Evolutionary conservation across 2,113 vertebrate genomes (phyloP), one percentile per base, ranked within the genome.

Genomic region (Helogale parvula): DNA sequence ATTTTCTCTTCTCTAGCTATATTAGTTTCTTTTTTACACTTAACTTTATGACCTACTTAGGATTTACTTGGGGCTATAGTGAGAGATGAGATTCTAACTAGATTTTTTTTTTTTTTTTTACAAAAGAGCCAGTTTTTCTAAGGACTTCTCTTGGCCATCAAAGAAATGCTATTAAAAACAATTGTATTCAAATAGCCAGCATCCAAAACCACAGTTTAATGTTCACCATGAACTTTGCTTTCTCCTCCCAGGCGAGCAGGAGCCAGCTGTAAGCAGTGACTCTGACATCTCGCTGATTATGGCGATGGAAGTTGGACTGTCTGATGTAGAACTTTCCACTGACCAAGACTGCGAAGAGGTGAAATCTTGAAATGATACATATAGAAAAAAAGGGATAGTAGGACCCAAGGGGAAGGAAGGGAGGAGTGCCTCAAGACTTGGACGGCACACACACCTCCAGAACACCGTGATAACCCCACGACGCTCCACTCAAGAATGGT

Each of bases 221-320:
- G 45, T n/a, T 97, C 63, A 93, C 89, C 0, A 0, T 90, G 68
- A 29, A 33, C 74, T 98, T 87, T 97, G 54, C 72, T 98, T 65
- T 98, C 66, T 97, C 90, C 96, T 98, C 82, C 54, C 98, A 99
- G 99, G 99, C 98, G 99, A 99, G 88, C 99, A 99, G 96, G 99
- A 99, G 97, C 99, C 99, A 82, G 99, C 99, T 1, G 98, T 99
- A 92, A 99, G 99, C 99, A 99, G 99, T 12, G 99, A 99, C 95
- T 99, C 99, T 0, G 99, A 99, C 98, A 99, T 99, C 54, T 99
- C 99, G 0, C 93, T 99, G 93, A 99, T 99, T 88, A 98, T 99
- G 99, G 99, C 99, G 0, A 98, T 99, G 98, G 99, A 99, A 83
- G 98, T 99, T 35, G 99, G 99, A 98, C 98, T 99, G 79, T 99